phyloP scores from a whole-genome alignment of 2,113 vertebrate genomes.

The Pterocles gutturalis region DNA sequence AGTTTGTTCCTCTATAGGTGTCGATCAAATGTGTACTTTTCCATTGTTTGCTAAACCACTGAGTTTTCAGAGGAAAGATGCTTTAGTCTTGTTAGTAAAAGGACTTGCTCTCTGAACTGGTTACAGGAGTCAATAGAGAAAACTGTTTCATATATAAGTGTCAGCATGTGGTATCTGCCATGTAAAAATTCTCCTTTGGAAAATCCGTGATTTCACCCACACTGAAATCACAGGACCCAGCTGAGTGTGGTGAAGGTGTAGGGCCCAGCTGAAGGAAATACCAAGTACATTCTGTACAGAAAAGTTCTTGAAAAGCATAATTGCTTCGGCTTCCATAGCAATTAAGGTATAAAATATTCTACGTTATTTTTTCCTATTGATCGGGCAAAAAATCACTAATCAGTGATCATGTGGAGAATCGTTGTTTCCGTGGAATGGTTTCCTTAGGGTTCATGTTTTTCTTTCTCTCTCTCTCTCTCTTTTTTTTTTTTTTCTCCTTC shows the following conservation, averaged over 20 bases:
- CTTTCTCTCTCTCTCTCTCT: fast-evolving
- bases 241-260: not conserved
- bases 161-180: not conserved
- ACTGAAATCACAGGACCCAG: not conserved
- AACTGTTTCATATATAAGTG: not conserved
- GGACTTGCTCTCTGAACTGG: not conserved
- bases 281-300: not conserved
- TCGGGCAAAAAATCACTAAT: not conserved
- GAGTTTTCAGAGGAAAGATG: not conserved
- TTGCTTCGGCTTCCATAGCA: conserved; percentile 10
- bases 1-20: not conserved
- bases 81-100: not conserved
- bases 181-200: not conserved
- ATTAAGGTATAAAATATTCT: not conserved
- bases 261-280: not conserved
- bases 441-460: not conserved
- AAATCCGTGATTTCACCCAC: not conserved
- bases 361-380: not conserved
- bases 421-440: not conserved
- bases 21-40: not conserved
- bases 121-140: not conserved
- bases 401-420: not conserved
- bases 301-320: not conserved
- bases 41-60: not conserved
- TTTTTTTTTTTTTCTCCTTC: not conserved